Evolutionary conservation across 1,140 invertebrate species (phyloP).

Genomic region (Brevipalpus yothersi): DNA sequence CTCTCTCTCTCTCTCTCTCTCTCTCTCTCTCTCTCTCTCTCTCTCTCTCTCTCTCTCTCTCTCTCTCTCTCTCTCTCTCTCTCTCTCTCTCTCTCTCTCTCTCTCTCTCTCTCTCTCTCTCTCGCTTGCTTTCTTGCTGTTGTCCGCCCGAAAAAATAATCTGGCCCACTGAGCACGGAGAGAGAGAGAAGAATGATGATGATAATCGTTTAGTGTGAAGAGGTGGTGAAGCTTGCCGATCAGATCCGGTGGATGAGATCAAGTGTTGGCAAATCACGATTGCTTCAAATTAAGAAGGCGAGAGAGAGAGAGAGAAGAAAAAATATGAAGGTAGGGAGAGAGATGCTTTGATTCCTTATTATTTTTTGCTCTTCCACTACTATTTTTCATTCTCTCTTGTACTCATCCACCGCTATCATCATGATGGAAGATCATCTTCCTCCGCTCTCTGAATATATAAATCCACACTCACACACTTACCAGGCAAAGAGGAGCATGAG

Average conservation of each 20-base stretch:
- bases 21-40: too few relatives aligned
- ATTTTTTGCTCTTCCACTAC: neutral
- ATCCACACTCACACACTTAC: neutral
- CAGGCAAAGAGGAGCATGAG: neutral
- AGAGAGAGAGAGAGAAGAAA: neutral
- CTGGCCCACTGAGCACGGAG: too few relatives aligned
- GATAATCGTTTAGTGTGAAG: too few relatives aligned
- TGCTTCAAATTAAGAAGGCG: neutral
- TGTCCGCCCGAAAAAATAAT: too few relatives aligned
- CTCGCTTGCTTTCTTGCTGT: neutral
- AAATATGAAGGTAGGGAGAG: too few relatives aligned
- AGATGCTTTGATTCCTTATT: neutral
- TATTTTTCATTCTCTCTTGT: neutral
- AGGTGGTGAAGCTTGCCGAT: too few relatives aligned
- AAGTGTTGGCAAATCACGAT: neutral
- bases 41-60: too few relatives aligned
- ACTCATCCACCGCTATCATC: neutral
- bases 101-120: neutral
- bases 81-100: neutral
- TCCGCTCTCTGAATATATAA: neutral
- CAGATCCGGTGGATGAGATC: too few relatives aligned
- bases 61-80: too few relatives aligned
- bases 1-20: neutral
- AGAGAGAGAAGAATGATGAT: too few relatives aligned
- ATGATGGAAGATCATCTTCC: neutral